Evolutionary conservation across 2,888 invertebrate species (phyloP), one percentile per base, ranked within the genome.

Genomic region (Mesorhabditis sp.): DNA sequence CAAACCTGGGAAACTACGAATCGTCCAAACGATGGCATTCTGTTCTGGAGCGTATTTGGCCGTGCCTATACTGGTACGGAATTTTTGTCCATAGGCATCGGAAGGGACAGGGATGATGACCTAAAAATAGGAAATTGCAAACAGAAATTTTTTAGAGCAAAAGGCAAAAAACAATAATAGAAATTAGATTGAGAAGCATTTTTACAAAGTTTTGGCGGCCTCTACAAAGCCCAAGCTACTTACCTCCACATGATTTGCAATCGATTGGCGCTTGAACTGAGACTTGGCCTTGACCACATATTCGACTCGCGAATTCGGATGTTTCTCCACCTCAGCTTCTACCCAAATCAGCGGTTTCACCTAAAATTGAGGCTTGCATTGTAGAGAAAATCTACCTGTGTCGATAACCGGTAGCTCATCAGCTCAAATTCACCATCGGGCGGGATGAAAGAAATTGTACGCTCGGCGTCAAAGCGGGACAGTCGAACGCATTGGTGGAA

Each of bases 281-380:
- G 95, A 95, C 87, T 96, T 94, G 0, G 97, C 97, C 88, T 97
- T 97, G 70, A 97, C 94, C 95, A 97, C 97, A 87, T 95, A 97
- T 85, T 97, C 97, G 7, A 98, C 95, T 76, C 97, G 90, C 70
- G 95, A 95, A 87, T 97, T 96, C 10, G 92, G 94, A 88, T 97
- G 95, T 42, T 95, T 90, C 86, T 97, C 97, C 84, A 97, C 96
- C 3, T 95, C 94, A 5, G 96, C 95, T 87, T 98, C 97, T 73
- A 98, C 96, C 97, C 97, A 97, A 85, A 97, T 95, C 74, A 97
- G 87, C 0, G 97, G 97, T 85, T 98, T 97, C 83, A 93, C 95
- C 75, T 75, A 15, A 15, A 73, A 45, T 50, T 13, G 2, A 50
- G 7, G 58, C 58, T 50, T 50, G 58, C 58, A 50, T 50, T 10